Evolutionary conservation across 2,113 vertebrate species (phyloP).

Genomic region (Aplodontia rufa): DNA sequence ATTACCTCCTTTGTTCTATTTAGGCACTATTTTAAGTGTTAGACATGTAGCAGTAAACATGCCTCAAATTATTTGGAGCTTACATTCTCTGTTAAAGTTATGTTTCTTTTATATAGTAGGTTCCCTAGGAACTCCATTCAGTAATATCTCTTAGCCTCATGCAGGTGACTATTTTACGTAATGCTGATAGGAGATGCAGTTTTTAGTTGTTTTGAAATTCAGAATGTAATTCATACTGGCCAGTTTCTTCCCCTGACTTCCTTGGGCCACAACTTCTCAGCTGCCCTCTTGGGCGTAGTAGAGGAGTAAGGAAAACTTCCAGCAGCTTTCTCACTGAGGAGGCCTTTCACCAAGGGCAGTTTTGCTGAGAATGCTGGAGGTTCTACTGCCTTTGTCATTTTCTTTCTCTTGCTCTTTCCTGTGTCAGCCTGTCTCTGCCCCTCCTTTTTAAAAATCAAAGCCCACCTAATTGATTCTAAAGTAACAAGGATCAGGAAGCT

Average conservation of each 20-base stretch:
- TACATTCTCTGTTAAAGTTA: neutral
- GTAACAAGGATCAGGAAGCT: neutral
- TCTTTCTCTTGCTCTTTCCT: neutral
- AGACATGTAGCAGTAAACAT: neutral
- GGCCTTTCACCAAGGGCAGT: neutral
- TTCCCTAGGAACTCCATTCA: neutral
- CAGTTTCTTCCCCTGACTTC: neutral
- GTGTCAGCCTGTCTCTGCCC: neutral
- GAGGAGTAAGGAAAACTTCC: neutral
- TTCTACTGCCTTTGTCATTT: neutral
- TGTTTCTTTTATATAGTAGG: neutral
- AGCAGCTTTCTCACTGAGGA: neutral
- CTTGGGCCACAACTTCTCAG: neutral
- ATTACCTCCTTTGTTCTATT: neutral
- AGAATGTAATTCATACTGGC: neutral
- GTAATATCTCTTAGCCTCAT: neutral
- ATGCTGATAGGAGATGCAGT: neutral
- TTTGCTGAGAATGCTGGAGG: neutral
- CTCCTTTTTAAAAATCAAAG: neutral
- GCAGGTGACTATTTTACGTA: neutral
- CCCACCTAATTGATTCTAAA: neutral
- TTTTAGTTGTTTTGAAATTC: slow-evolving; percentile 30
- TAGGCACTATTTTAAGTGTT: neutral
- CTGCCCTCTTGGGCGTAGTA: neutral
- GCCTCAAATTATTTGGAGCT: neutral